These are phyloP conservation scores for Trididemnum nubilum DNA, from an alignment of 23 tunicate genomes.

Conservation along the genomic window DNA sequence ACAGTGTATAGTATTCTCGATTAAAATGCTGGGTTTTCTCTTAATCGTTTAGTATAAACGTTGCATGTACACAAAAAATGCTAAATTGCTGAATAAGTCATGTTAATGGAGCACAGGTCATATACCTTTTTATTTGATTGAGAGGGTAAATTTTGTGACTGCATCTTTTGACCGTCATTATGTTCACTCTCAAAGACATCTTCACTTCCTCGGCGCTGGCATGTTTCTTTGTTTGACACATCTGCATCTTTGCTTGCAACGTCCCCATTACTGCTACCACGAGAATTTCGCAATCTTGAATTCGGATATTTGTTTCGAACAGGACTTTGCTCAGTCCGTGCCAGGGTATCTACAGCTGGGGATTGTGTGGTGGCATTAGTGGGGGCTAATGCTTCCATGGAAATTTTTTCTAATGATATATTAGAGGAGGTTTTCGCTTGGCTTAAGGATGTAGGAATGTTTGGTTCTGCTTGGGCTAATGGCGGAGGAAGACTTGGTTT, in stretches of 20 bases:
- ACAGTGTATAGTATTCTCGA: no score
- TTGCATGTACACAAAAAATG: no score
- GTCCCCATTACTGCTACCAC: neutral
- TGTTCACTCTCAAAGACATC: constrained; percentile 31
- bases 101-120: no score
- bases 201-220: constrained; percentile 8
- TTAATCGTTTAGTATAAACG: no score
- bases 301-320: constrained; percentile 22
- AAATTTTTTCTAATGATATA: neutral
- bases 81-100: no score
- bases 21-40: no score
- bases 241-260: neutral
- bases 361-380: neutral
- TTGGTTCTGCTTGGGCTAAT: neutral
- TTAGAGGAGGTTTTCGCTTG: neutral
- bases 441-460: neutral
- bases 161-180: constrained; percentile 12
- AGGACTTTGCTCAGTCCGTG: no score
- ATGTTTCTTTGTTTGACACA: neutral
- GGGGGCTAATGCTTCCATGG: neutral
- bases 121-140: neutral
- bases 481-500: neutral
- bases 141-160: neutral
- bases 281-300: constrained; percentile 8
- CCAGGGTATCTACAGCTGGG: neutral